Evolutionary conservation across 2,888 invertebrate species (phyloP), one percentile per base, ranked within the genome.

Genomic region (Sesamia inferens): DNA sequence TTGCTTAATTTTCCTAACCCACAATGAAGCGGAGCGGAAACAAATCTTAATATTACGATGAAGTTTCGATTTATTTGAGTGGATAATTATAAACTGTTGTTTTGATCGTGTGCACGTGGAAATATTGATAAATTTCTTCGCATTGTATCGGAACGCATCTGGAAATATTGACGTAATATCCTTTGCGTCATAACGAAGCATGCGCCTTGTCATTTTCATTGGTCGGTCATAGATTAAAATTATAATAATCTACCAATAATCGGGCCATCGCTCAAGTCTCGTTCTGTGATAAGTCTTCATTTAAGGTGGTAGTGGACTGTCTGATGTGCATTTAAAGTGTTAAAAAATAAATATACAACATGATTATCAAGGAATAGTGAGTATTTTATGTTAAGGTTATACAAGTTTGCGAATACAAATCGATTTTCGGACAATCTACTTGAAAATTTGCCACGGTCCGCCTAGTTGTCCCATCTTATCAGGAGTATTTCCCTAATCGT

Each of bases 351-450:
- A 90, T 91, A 92, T 88, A 92, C 96, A 97, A 93, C 92, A 97
- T 97, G 97, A 96, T 97, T 95, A 97, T 97, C 94, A 97, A 97
- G 96, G 97, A 97, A 97, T 97, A 96, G 97, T 97, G 93, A 97
- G 97, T 97, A 96, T 87, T 84, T 86, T 87, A 69, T 79, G 84
- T 85, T 89, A 91, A 93, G 94, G 95, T 95, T 95, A 95, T 89
- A 87, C 88, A 91, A 90, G 90, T 89, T 91, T 89, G 91, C 89
- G 89, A 92, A 92, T 92, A 90, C 91, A 90, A 93, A 96, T 96
- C 95, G 96, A 95, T 95, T 94, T 95, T 95, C 91, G 88, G 83
- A 85, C 84, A 88, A 85, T 89, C 84, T 88, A 84, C 83, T 84
- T 84, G 79, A 84, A 86, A 85, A 87, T 87, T 84, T 90, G 89